Base-by-base conservation (phyloP, 2,888 invertebrate genomes). In the Opisthograptis luteolata region DNA sequence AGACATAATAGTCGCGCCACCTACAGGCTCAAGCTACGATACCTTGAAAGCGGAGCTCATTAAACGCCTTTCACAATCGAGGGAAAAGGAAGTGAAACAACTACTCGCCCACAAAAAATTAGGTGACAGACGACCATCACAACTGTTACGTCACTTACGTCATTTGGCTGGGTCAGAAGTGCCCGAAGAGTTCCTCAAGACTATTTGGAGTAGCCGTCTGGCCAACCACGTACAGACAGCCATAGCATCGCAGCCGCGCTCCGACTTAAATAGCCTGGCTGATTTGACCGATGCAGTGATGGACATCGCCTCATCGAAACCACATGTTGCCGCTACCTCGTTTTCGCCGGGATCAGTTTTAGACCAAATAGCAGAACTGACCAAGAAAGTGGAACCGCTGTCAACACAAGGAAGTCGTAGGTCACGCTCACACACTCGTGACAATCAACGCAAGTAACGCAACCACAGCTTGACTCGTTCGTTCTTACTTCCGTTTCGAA, bases 1-100 rank as follows among this genome's bases (percentile, higher is more conserved):
- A 31, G 41, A 41, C 24, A 41, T 48, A 1, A 48, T 41, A 5
- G 17, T 24, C 7, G 8, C 27, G 2, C 41, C 48, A 1, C 41
- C 41, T 0, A 9, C 20, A 1, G 14, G 15, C 3, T 17, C 14
- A n/a, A 48, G 24, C 10, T 48, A 48, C n/a, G 36, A 48, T 9
- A 24, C 3, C 0, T n/a, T 32, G 7, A 39, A 39, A 9, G 6
- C 15, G 6, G 39, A 27, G 8, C 39, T 39, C 1, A 28, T 39
- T 2, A 39, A 39, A 9, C 2, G 39, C 2, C 19, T 39, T 1
- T 39, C 39, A 10, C 25, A 25, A 12, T 39, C 39, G 0, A 9
- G 24, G 4, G 24, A 36, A 13, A 12, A 22, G 14, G 8, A 24
- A n/a, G 36, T 36, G 1, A 22, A 12, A 12, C 28, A 13, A 7